These are phyloP conservation scores for Augochlora pura DNA, from an alignment of 1,140 invertebrate genomes.

Conservation along the genomic window DNA sequence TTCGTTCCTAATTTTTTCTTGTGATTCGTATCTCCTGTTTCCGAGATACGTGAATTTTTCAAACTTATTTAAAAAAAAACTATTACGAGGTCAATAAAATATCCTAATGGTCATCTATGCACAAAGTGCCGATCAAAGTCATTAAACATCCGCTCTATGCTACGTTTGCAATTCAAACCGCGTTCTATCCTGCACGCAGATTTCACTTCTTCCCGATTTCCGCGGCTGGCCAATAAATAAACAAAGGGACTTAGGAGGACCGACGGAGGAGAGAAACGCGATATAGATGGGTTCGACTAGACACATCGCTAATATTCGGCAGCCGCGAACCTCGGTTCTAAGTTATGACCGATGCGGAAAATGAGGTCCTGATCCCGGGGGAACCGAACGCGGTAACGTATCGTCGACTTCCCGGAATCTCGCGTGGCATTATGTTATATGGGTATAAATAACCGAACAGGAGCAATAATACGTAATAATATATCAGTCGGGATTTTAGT, in stretches of 20 bases:
- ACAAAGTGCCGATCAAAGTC: too few relatives aligned
- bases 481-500: conserved; percentile 81
- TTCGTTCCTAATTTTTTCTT: too few relatives aligned
- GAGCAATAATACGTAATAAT: conserved; percentile 82
- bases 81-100: too few relatives aligned
- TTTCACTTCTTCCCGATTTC: too few relatives aligned
- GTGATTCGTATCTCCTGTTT: too few relatives aligned
- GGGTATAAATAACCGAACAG: conserved; percentile 81
- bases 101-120: too few relatives aligned
- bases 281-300: conserved; percentile 29
- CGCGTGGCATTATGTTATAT: conserved; percentile 80
- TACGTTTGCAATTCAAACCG: too few relatives aligned
- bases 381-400: conserved; percentile 65
- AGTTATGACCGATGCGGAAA: conserved; percentile 80
- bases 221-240: too few relatives aligned
- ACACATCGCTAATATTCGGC: conserved; percentile 45
- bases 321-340: conserved; percentile 51
- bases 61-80: too few relatives aligned
- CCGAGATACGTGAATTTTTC: too few relatives aligned
- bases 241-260: neutral
- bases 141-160: too few relatives aligned
- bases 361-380: conserved; percentile 75
- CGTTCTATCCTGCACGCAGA: too few relatives aligned
- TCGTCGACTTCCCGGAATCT: conserved; percentile 75
- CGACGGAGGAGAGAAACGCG: neutral